Evolutionary conservation across 1,140 invertebrate genomes (phyloP).

Genomic region (Chymomyza costata): DNA sequence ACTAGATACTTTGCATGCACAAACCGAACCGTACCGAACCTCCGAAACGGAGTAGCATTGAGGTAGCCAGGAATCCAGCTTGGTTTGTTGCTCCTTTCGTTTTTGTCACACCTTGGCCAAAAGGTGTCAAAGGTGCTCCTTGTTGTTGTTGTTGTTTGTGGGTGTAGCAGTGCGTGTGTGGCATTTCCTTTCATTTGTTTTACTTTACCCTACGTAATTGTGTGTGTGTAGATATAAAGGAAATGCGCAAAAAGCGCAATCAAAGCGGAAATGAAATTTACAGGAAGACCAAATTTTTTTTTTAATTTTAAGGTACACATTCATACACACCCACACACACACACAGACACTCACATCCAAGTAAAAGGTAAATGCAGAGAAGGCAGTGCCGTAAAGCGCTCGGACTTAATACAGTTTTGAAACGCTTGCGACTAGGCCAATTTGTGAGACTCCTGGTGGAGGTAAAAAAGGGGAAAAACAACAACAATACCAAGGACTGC

Average conservation of each 20-base stretch:
- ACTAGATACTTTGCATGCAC: conserved; percentile 68
- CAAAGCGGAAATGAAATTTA: conserved; percentile 73
- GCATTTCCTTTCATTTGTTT: conserved; percentile 73
- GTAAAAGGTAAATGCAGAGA: background rate
- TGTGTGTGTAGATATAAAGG: conserved; percentile 21
- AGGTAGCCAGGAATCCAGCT: conserved; percentile 14
- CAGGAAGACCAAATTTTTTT: conserved; percentile 50
- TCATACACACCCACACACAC: too few relatives aligned
- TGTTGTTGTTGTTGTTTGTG: conserved; percentile 33
- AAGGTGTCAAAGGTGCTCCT: conserved; percentile 66
- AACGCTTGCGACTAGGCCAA: conserved; percentile 59
- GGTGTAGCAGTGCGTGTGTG: conserved; percentile 53
- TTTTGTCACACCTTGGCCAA: conserved; percentile 64
- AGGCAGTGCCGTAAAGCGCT: conserved; percentile 19
- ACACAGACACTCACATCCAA: conserved; percentile 8
- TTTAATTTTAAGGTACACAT: conserved; percentile 38
- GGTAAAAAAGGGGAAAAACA: conserved; percentile 53
- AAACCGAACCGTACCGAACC: too few relatives aligned
- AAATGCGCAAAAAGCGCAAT: conserved; percentile 69
- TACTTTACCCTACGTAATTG: conserved; percentile 42
- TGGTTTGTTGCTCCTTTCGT: conserved; percentile 15
- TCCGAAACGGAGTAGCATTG: too few relatives aligned
- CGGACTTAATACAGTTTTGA: conserved; percentile 58
- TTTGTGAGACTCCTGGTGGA: conserved; percentile 48
- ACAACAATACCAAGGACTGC: background rate